Evolutionary conservation across 2,888 invertebrate species (phyloP), one percentile per base, ranked within the genome.

Genomic region (Patella depressa): DNA sequence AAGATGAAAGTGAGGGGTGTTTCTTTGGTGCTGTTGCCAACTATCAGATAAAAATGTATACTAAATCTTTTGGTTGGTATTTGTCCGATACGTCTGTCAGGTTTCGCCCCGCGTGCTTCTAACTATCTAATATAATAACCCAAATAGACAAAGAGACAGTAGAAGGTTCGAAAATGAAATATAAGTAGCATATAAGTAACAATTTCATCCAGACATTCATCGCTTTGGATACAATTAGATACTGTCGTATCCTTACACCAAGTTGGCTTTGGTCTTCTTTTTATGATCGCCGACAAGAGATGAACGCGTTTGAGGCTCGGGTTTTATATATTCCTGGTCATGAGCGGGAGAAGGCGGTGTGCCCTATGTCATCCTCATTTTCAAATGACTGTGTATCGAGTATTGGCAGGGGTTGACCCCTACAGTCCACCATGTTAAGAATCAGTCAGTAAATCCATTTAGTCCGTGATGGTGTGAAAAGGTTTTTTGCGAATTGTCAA

Each of bases 381-480:
- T 45, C 12, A 57, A 59, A 74, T n/a, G 65, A 24, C 17, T 54
- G 53, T 55, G 24, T 54, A 9, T 55, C 12, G 53, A 15, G 7
- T 19, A 54, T 29, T 65, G 69, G 59, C n/a, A 34, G 57, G 59
- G 71, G 17, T 65, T 74, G 78, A 74, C 76, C 78, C 69, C 69
- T 4, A n/a, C 54, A 70, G 76, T 69, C 74, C 34, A 29, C 73
- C 73, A 74, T 71, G 80, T 72, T 74, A 75, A 74, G 78, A 78
- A 74, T 80, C 78, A 78, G 71, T 71, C n/a, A 65, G 71, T 57
- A 78, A 80, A 80, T 80, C 80, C 78, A 71, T 70, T 74, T 77
- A 79, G 79, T 79, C 79, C 79, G 79, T 79, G 79, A 79, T 77
- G 73, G 79, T 79, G 79, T 79, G 77, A 79, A 79, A 79, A 75